Base-by-base conservation (phyloP, 2,113 vertebrate species). In the Eidolon helvum region DNA sequence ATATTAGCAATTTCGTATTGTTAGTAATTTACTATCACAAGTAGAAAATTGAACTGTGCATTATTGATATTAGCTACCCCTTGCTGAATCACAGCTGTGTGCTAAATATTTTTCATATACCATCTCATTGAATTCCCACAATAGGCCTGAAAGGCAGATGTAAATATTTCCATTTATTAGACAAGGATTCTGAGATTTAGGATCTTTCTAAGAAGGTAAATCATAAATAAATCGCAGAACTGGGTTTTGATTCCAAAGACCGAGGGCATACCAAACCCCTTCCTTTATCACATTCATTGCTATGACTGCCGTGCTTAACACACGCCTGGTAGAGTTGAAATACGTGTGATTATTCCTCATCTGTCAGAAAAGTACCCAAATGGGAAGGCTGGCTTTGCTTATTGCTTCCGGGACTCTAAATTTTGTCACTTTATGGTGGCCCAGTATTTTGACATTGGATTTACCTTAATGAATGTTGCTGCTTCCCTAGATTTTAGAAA, bases 401-500 rank as follows among this genome's bases (percentile, higher is more conserved):
- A 65, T 28, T n/a, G 11, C 0, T 14, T 15, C 53, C 5, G 22
- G 28, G 11, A 10, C 35, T 38, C n/a, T 84, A 18, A 83, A 43
- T 38, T 68, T 84, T 95, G n/a, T 19, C n/a, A 68, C 40, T 38
- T 33, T 43, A 26, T 61, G n/a, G 69, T 87, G 14, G 6, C 7
- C 14, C 10, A 53, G 19, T n/a, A 21, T 72, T 77, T 92, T 96
- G 86, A 91, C 77, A n/a, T 66, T 94, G 79, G 35, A 50, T 90
- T 94, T 95, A 43, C 57, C 28, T 89, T 93, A 78, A 79, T 80
- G 38, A 66, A 82, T 84, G 26, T 50, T 71, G 19, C 22, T 75
- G 21, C 45, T 83, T 95, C 24, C 18, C 79, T 95, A 18, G 26
- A 86, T 94, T 87, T 97, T 72, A 69, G 63, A 82, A 88, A 91